Evolutionary conservation across 2,797 vertebrate species (phyloP).

Genomic region (Sebastes minor): DNA sequence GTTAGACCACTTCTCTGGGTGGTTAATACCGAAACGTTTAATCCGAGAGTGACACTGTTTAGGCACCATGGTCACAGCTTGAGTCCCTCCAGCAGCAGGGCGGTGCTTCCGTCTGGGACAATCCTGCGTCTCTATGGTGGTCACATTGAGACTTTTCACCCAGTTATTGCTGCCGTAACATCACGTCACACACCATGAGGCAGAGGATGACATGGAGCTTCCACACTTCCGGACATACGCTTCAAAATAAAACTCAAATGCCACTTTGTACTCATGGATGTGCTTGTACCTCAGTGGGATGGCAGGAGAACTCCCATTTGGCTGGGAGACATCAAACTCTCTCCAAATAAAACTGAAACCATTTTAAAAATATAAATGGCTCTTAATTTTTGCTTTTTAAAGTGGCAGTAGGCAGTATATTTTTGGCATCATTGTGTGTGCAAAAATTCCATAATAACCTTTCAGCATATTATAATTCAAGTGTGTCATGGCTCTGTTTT

Average conservation of each 20-base stretch:
- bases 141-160: background rate
- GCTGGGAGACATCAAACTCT: background rate
- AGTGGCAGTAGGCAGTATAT: too few species aligned
- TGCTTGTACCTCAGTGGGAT: background rate
- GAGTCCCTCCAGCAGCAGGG: too few species aligned
- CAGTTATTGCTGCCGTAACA: background rate
- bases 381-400: too few species aligned
- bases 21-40: background rate
- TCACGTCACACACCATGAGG: background rate
- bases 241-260: slow-evolving; percentile 45
- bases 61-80: slow-evolving; percentile 12
- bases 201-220: background rate
- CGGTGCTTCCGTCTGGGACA: background rate
- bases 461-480: too few species aligned
- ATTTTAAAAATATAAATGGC: background rate
- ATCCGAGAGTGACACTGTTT: slow-evolving; percentile 20
- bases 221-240: background rate
- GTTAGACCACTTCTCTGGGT: background rate
- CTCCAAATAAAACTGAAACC: background rate
- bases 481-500: too few species aligned
- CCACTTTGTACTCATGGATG: too few species aligned
- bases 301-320: background rate
- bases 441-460: too few species aligned
- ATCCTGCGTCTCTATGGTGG: background rate
- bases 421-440: too few species aligned